Base-by-base conservation (phyloP, 2,113 vertebrate species). In the Hydropotes inermis region DNA sequence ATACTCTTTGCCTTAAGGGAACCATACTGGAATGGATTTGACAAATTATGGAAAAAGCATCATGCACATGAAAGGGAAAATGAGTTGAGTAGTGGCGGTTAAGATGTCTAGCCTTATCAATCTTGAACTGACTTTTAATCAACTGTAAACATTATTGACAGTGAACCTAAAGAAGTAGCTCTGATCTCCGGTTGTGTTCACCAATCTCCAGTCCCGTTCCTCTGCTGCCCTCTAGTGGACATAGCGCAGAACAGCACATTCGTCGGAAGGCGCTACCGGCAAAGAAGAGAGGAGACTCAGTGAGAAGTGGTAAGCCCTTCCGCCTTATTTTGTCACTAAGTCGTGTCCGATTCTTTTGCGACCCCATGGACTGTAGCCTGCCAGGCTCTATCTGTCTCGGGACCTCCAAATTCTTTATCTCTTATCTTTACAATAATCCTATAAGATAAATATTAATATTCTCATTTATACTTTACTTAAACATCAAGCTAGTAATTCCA, bases 201-300 rank as follows among this genome's bases (percentile, higher is more conserved):
- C 55, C 43, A 17, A 74, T 64, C 76, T 92, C 58, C 74, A 78
- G 19, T 9, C 33, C 36, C 19, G 28, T 91, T 95, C 97, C 93
- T 85, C 28, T 15, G 82, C 94, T 97, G 96, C 94, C 94, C 97
- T 85, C 98, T 98, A n/a, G 81, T 96, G 98, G 97, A 45, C 84
- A 88, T 5, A 45, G n/a, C 16, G 1, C 25, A 64, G 93, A 97
- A 95, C 30, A 87, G 70, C 43, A 86, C 83, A 25, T 47, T n/a
- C 47, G 28, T 60, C 70, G 9, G 52, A 54, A 54, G 17, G 1
- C 2, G 55, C 8, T 85, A 1, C 0, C 55, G 17, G 36, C 64
- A 2, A 27, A 57, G 5, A 81, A 82, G 70, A 81, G 15, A 30
- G 13, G 6, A 78, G 25, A 15, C 6, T 3, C 17, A 7, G 1